Base-by-base conservation (phyloP, 1,140 invertebrate species). In the Calephelis nemesis region DNA sequence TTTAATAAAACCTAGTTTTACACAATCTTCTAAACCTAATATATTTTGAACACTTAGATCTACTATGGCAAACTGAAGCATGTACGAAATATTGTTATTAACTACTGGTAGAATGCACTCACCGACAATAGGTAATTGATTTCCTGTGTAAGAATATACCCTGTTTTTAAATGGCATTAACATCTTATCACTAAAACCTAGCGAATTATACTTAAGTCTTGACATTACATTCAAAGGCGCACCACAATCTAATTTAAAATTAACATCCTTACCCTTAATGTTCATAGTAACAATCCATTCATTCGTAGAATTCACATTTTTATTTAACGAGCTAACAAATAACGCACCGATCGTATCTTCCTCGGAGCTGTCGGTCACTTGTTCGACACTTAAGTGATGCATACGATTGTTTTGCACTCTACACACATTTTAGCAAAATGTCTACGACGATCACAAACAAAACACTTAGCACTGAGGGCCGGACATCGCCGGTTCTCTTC, bases 191-290 rank as follows among this genome's bases (percentile, higher is more conserved):
- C n/a, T 13, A n/a, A 50, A 11, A 0, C 49, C 49, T 13, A 50
- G n/a, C n/a, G 49, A 13, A 7, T 50, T 7, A 50, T 50, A 11
- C 11, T 10, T 50, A 13, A 11, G 8, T 5, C 12, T 50, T 50
- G 49, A 50, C 49, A 50, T 50, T 50, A 13, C 49, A 50, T 50
- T 50, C 49, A 50, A 7, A 7, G 12, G 12, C 4, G 49, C 49
- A 15, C 12, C 49, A 50, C 49, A 50, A 13, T 50, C 49, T 50
- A 50, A 50, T 50, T 50, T 50, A 50, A 50, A 50, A n/a, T 50
- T 15, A 6, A 50, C 7, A 50, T 5, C 4, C 49, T 50, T 50
- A n/a, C 12, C 49, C 9, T n/a, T 50, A 50, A 50, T 50, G n/a
- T n/a, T 50, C 49, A 50, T 50, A 4, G 12, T 6, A 11, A 50